Evolutionary conservation across 2,113 vertebrate species (phyloP).

Genomic region (Ginglymostoma cirratum): DNA sequence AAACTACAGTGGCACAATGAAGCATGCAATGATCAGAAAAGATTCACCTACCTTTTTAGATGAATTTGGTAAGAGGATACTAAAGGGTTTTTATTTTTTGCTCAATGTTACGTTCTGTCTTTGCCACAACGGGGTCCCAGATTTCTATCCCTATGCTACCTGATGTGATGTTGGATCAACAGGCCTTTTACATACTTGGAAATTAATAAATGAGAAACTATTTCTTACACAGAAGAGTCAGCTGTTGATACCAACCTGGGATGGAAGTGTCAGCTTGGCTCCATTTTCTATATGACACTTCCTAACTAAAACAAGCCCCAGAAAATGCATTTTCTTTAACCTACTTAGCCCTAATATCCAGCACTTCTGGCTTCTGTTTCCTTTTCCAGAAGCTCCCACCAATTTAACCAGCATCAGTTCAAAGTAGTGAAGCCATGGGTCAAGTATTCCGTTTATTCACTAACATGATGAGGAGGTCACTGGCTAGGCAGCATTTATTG

Average conservation of each 20-base stretch:
- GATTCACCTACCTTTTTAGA: background rate
- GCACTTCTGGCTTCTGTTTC: background rate
- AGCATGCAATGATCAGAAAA: background rate
- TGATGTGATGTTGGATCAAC: background rate
- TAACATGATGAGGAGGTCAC: too few species aligned
- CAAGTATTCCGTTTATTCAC: too few species aligned
- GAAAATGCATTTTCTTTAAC: background rate
- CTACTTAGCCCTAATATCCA: too few species aligned
- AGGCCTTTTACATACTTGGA: background rate
- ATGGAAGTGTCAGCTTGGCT: background rate
- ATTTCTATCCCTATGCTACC: background rate
- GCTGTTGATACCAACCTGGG: background rate
- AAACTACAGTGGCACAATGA: slow-evolving; percentile 33
- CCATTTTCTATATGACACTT: slow-evolving; percentile 1
- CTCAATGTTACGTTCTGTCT: background rate
- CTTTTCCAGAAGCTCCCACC: background rate
- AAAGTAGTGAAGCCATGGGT: background rate
- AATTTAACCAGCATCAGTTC: background rate
- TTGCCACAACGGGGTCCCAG: background rate
- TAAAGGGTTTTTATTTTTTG: background rate
- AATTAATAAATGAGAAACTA: slow-evolving; percentile 7
- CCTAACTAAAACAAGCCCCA: background rate
- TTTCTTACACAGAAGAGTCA: background rate
- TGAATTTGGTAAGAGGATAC: background rate
- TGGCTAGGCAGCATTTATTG: too few species aligned